Base-by-base conservation (phyloP, 2,888 invertebrate species). In the Sphinx pinastri region DNA sequence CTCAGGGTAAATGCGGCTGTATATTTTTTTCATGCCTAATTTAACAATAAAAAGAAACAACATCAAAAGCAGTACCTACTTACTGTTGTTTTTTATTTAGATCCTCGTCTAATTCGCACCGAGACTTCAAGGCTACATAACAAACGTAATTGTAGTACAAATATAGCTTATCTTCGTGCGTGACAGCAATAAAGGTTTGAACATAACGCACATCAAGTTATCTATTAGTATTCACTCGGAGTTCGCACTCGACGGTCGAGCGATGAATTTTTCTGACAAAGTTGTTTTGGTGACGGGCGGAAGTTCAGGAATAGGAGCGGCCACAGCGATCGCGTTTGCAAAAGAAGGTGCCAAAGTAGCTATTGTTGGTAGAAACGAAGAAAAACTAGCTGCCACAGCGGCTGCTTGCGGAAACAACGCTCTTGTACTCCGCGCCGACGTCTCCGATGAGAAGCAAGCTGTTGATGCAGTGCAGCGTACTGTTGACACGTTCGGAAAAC, bases 251-350 rank as follows among this genome's bases (percentile, higher is more conserved):
- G 38, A 54, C 57, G 14, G 57, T 14, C 25, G 4, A 31, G 19
- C 11, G 0, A 70, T 70, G 70, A 67, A 58, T 52, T 70, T 67
- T 38, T 52, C 47, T 10, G 58, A 58, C 14, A 70, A 70, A 70
- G 70, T 79, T 12, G 77, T 77, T 2, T 67, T 78, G 8, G 73
- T 80, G 10, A 80, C 81, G 0, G 79, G 81, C 0, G 73, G 76
- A 4, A 78, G 78, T 38, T 75, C 77, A 0, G 79, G 79, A 0
- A 79, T 81, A 12, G 81, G 80, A 4, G 79, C 77, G 0, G 73
- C 72, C 0, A 70, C 74, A 10, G 75, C 76, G 6, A 52, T 71
- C 0, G 25, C 67, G 0, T 77, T 79, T 51, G 72, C 73, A 14
- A 75, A 68, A 60, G 73, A 76, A 71, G 76, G 76, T 8, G 81